Percentiles rank a stretch among this genome's conserved stretches.
phyloP scores from a whole-genome alignment of 1,140 invertebrate genomes.

The Goniozus legneri region DNA sequence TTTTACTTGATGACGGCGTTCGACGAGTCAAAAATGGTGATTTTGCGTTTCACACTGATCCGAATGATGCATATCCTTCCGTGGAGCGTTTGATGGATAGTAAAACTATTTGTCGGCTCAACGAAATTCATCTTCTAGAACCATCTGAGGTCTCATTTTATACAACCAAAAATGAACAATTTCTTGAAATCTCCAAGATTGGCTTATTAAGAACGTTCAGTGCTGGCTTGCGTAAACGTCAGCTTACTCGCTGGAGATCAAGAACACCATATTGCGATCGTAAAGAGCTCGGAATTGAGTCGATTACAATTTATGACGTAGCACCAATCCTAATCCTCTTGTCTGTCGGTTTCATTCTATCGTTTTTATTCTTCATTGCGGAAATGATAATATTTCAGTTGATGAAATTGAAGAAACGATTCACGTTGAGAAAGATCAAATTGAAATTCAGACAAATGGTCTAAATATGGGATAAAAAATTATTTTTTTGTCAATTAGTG shows the following conservation, averaged over 20 bases:
- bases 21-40: not conserved
- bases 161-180: conserved; percentile 1
- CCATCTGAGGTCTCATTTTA: conserved; percentile 11
- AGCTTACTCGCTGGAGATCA: conserved; percentile 7
- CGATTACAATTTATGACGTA: conserved; percentile 21
- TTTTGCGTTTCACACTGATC: conserved; percentile 21
- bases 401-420: not conserved
- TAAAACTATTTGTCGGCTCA: conserved; percentile 28
- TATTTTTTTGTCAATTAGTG: too few species aligned
- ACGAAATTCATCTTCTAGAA: conserved; percentile 23
- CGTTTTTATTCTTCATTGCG: conserved; percentile 16
- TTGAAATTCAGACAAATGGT: too few species aligned
- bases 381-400: conserved; percentile 14
- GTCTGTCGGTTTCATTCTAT: conserved; percentile 13
- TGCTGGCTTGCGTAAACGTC: conserved; percentile 16
- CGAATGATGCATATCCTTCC: conserved; percentile 14
- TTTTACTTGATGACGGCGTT: not conserved
- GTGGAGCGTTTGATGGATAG: conserved; percentile 16
- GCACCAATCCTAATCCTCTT: conserved; percentile 21
- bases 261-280: conserved; percentile 19
- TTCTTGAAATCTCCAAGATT: conserved; percentile 22
- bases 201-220: too few species aligned
- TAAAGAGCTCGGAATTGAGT: conserved; percentile 6
- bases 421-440: too few species aligned
- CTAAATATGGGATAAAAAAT: too few species aligned